phyloP scores from a whole-genome alignment of 2,888 invertebrate species.

The Meganola albula region DNA sequence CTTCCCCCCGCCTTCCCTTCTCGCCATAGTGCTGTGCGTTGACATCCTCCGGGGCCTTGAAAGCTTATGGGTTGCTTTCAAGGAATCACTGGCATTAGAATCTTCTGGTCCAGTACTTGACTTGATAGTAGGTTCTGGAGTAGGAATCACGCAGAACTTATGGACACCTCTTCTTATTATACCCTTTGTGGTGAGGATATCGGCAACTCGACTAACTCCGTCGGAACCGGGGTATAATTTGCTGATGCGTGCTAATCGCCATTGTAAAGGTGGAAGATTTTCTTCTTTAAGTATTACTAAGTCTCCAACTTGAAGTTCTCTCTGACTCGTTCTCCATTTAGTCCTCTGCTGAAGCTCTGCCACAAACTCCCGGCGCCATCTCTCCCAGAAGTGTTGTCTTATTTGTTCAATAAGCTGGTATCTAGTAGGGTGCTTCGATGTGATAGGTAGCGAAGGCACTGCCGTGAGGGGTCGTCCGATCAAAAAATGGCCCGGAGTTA shows the following conservation, averaged over 20 bases:
- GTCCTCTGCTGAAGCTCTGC: conserved; percentile 25
- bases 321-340: conserved; percentile 22
- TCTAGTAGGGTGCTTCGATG: conserved; percentile 2
- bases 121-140: no score
- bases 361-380: conserved; percentile 23
- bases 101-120: no score
- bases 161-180: conserved; percentile 5
- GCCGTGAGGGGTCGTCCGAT: conserved; percentile 7
- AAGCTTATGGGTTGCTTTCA: no score
- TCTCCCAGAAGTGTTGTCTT: conserved; percentile 4
- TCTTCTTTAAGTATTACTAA: conserved; percentile 5
- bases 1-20: no score
- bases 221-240: conserved; percentile 3
- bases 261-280: conserved; percentile 7
- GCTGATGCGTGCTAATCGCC: conserved; percentile 4
- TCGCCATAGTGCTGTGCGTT: no score
- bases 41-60: no score
- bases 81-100: no score
- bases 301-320: neutral
- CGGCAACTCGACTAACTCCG: conserved; percentile 5
- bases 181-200: conserved; percentile 2
- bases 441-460: conserved; percentile 9
- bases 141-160: neutral
- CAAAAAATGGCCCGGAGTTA: conserved; percentile 10
- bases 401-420: conserved; percentile 14